Evolutionary conservation across 2,797 vertebrate species (phyloP).

Genomic region (Pipistrellus pipistrellus): DNA sequence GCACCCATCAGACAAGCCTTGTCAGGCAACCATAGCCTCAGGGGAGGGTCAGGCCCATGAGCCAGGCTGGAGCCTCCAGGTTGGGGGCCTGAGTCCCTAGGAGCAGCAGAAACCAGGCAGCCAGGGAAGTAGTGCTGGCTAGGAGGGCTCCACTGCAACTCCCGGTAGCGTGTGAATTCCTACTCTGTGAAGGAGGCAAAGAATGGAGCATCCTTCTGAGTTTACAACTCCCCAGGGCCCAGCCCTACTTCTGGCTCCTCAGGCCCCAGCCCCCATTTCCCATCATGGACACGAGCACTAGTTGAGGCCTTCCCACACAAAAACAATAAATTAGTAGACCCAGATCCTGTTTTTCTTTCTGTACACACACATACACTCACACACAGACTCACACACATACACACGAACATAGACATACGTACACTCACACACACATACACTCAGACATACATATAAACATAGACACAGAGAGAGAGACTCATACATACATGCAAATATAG

Average conservation of each 20-base stretch:
- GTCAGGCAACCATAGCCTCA: background rate
- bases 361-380: fast-evolving
- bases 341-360: slow-evolving; percentile 59
- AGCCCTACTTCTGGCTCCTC: slow-evolving; percentile 57
- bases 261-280: slow-evolving; percentile 64
- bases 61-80: slow-evolving; percentile 1
- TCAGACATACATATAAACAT: background rate
- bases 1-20: background rate
- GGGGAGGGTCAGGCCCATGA: background rate
- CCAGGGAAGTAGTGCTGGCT: slow-evolving; percentile 7
- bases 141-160: slow-evolving; percentile 57
- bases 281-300: slow-evolving; percentile 4
- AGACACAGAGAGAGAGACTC: background rate
- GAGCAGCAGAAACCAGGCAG: slow-evolving; percentile 48
- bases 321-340: background rate
- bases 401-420: background rate
- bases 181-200: slow-evolving; percentile 52
- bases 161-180: slow-evolving; percentile 64
- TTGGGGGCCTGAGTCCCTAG: background rate
- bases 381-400: background rate
- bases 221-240: slow-evolving; percentile 72
- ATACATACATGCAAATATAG: background rate
- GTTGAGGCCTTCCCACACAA: slow-evolving; percentile 1
- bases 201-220: slow-evolving; percentile 70
- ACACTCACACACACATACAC: background rate